Conservation (phyloP, 2,113 vertebrate species). For the Gorilla gorilla region DNA sequence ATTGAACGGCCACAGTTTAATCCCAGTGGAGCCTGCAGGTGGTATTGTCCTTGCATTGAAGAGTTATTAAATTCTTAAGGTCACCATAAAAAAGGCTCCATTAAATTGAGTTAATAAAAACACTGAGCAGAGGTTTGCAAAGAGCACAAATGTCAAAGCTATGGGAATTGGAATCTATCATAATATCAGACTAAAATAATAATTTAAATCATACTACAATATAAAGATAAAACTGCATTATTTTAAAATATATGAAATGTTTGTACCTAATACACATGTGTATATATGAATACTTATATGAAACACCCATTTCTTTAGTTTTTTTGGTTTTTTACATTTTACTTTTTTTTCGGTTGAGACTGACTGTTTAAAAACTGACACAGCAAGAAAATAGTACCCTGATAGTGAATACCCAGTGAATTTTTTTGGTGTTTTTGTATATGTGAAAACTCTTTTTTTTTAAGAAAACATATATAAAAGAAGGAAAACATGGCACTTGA, state of each 20-base stretch:
- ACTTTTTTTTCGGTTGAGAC: not conserved
- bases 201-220: conserved; percentile 73
- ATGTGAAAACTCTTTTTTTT: not conserved
- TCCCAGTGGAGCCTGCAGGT: conserved; percentile 87
- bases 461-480: not conserved
- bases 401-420: not conserved
- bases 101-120: conserved; percentile 93
- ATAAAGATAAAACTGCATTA: conserved; percentile 64
- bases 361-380: not conserved
- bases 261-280: not conserved
- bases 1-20: conserved; percentile 84
- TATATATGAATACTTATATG: not conserved
- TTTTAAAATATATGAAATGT: conserved; percentile 34
- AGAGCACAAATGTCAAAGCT: conserved; percentile 84
- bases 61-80: conserved; percentile 93
- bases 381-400: not conserved
- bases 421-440: not conserved
- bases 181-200: conserved; percentile 79
- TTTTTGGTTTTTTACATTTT: not conserved
- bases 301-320: not conserved
- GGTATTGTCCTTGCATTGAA: conserved; percentile 86
- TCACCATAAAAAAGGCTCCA: conserved; percentile 87
- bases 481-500: not conserved
- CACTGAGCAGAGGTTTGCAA: conserved; percentile 87
- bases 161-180: conserved; percentile 81